Evolutionary conservation across 2,888 invertebrate species (phyloP).

Genomic region (Dyspetes luteomarginatus): DNA sequence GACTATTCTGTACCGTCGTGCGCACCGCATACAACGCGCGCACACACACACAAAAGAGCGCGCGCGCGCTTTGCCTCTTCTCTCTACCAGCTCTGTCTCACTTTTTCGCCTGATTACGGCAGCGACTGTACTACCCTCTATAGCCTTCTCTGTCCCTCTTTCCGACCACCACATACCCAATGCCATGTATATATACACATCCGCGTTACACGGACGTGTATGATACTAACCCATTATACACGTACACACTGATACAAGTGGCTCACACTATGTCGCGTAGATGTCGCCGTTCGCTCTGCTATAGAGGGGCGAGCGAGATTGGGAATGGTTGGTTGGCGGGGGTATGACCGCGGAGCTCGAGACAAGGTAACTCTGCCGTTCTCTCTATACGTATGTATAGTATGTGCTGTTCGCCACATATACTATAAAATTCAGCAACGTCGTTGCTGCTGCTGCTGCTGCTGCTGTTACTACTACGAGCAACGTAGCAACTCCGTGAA

Average conservation of each 20-base stretch:
- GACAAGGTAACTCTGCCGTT: slow-evolving; percentile 72
- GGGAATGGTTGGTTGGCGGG: slow-evolving; percentile 73
- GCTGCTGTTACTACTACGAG: neutral
- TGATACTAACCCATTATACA: too few species aligned
- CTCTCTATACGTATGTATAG: slow-evolving; percentile 48
- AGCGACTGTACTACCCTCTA: slow-evolving; percentile 19
- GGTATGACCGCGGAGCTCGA: slow-evolving; percentile 61
- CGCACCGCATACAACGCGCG: slow-evolving; percentile 25
- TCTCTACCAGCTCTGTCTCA: slow-evolving; percentile 23
- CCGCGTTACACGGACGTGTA: too few species aligned
- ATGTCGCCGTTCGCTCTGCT: slow-evolving; percentile 56
- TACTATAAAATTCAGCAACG: slow-evolving; percentile 32
- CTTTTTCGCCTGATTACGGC: slow-evolving; percentile 36
- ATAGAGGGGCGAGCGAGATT: slow-evolving; percentile 74
- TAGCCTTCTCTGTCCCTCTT: slow-evolving; percentile 45
- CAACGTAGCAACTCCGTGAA: slow-evolving; percentile 27
- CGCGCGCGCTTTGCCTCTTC: slow-evolving; percentile 11
- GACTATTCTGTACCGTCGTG: slow-evolving; percentile 31
- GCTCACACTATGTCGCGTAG: slow-evolving; percentile 11
- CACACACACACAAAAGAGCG: neutral
- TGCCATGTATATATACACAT: neutral
- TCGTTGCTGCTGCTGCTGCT: slow-evolving; percentile 2
- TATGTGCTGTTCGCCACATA: slow-evolving; percentile 9
- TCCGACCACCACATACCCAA: slow-evolving; percentile 5
- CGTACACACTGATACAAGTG: neutral